Conservation (phyloP, 2,888 invertebrate genomes). For the Philereme vetulata region DNA sequence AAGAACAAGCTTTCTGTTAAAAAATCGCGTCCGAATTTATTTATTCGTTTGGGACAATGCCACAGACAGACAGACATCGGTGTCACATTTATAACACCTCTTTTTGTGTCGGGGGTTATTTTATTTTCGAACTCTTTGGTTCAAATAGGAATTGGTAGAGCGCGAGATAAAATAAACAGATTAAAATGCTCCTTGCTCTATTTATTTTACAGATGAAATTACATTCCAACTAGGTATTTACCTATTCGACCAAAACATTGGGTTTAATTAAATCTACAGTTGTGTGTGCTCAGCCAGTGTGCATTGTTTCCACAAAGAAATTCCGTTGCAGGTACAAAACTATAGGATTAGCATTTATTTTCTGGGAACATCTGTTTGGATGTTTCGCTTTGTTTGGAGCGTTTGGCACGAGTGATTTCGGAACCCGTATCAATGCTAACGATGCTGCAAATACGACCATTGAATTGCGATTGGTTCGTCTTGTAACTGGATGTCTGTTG, state of each 20-base stretch:
- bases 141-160: too few relatives aligned
- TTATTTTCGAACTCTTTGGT: too few relatives aligned
- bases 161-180: conserved; percentile 7
- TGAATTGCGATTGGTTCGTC: too few relatives aligned
- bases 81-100: too few relatives aligned
- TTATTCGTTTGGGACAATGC: too few relatives aligned
- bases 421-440: conserved; percentile 15
- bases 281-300: conserved; percentile 35
- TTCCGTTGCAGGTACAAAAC: conserved; percentile 25
- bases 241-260: conserved; percentile 35
- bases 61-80: too few relatives aligned
- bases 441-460: conserved; percentile 3
- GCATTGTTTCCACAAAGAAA: conserved; percentile 36
- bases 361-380: conserved; percentile 20
- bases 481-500: too few relatives aligned
- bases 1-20: too few relatives aligned
- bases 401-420: conserved; percentile 8
- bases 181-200: conserved; percentile 6
- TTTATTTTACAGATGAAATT: conserved; percentile 28
- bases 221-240: conserved; percentile 30
- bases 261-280: conserved; percentile 38
- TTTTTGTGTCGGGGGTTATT: too few relatives aligned
- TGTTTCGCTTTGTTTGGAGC: conserved; percentile 17
- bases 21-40: too few relatives aligned
- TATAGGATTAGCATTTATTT: conserved; percentile 22